Evolutionary conservation across 2,888 invertebrate species (phyloP).

Genomic region (Stenoptilia bipunctidactyla): DNA sequence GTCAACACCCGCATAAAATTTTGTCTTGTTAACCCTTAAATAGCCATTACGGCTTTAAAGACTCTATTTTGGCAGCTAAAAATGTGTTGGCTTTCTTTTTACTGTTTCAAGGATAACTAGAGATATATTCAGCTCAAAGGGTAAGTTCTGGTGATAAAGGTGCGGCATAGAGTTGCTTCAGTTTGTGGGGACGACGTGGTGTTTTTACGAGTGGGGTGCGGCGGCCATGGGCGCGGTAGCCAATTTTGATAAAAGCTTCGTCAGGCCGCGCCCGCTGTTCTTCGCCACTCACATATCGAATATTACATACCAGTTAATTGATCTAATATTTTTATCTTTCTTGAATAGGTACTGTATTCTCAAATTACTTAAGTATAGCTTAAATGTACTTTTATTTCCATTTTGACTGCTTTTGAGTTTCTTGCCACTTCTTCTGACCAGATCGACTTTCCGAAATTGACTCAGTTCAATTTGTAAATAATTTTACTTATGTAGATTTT

Average conservation of each 20-base stretch:
- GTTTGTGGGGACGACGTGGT: slow-evolving; percentile 48
- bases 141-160: slow-evolving; percentile 25
- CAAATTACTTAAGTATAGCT: no score
- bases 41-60: slow-evolving; percentile 17
- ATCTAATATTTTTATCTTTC: no score
- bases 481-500: no score
- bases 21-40: slow-evolving; percentile 22
- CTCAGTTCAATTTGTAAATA: no score
- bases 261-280: slow-evolving; percentile 47
- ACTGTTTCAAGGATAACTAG: neutral
- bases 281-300: no score
- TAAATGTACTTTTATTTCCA: no score
- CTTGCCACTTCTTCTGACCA: no score
- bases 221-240: slow-evolving; percentile 48
- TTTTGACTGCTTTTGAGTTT: no score
- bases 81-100: neutral
- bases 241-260: slow-evolving; percentile 70
- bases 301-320: no score
- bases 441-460: no score
- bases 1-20: slow-evolving; percentile 1
- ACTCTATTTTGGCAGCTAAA: neutral
- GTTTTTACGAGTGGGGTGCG: slow-evolving; percentile 64
- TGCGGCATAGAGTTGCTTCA: slow-evolving; percentile 47
- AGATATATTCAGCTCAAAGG: neutral
- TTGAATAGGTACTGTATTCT: no score